Conservation (phyloP, 1,140 invertebrate genomes). For the Vollenhovia emeryi region DNA sequence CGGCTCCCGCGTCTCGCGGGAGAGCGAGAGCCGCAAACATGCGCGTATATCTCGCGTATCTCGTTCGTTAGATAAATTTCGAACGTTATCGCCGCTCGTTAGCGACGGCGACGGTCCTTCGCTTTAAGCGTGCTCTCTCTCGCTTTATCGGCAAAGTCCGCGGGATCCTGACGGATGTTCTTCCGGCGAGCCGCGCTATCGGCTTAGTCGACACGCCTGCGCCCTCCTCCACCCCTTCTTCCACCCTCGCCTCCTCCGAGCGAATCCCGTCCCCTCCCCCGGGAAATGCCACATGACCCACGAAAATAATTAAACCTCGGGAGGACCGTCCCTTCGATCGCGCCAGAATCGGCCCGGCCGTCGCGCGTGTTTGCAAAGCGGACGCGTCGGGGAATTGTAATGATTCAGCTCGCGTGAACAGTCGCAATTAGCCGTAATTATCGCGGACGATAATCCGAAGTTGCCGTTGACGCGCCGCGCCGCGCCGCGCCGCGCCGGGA, state of each 20-base stretch:
- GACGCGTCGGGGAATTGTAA: background rate
- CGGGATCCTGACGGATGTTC: slow-evolving; percentile 53
- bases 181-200: slow-evolving; percentile 51
- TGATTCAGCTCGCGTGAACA: background rate
- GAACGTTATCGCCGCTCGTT: slow-evolving; percentile 41
- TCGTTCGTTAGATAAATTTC: slow-evolving; percentile 45
- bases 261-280: background rate
- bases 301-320: slow-evolving; percentile 45
- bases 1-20: background rate
- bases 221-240: background rate
- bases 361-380: background rate
- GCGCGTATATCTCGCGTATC: background rate
- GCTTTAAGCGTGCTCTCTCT: slow-evolving; percentile 26
- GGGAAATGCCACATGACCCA: slow-evolving; percentile 14
- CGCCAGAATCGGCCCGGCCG: background rate
- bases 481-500: no score
- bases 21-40: slow-evolving; percentile 1
- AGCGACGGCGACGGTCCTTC: slow-evolving; percentile 17
- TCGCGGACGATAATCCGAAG: background rate
- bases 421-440: background rate
- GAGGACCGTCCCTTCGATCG: slow-evolving; percentile 5
- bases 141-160: slow-evolving; percentile 39
- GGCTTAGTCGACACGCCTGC: slow-evolving; percentile 20
- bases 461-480: background rate
- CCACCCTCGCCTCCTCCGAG: background rate